Evolutionary conservation across 1,140 invertebrate genomes (phyloP), one percentile per base, ranked within the genome.

Genomic region (Vanessa tameamea): DNA sequence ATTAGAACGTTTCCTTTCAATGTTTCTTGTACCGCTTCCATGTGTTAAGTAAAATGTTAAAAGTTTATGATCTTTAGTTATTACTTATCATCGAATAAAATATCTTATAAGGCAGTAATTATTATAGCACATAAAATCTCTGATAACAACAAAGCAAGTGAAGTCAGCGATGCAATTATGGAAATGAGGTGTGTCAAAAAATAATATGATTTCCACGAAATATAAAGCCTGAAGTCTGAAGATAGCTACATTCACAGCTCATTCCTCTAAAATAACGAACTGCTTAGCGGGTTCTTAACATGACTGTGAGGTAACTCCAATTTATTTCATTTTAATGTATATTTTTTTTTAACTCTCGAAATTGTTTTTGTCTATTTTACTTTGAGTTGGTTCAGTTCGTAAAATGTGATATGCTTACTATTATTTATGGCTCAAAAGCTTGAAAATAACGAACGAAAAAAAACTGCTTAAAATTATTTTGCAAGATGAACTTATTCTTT

Each of bases 1-100:
- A 61, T 61, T 61, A 61, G 57, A 61, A 61, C 57, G 57, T 61
- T 31, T 61, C 57, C 31, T 61, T 61, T 57, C 12, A 57, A 31
- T 61, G 57, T 3, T 61, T 37, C 31, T 61, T 61, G 57, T 61
- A 37, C 15, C 26, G 7, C 8, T 15, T 61, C 23, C 20, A 23
- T 57, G 23, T 26, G 20, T 26, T 8, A 57, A 57, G 20, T 55
- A 20, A 7, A 23, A 57, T 57, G 13, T 57, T 23, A 26, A 26
- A 57, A 11, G 20, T 12, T 3, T 57, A 16, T 50, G 13, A 15
- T 14, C 12, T 43, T 5, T 43, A 43, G 37, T 43, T 43, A 9
- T 43, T 43, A 43, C 9, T 43, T 43, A 43, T 43, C 9, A 43
- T 43, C 37, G 0, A 8, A 43, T 43, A 43, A 43, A 43, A 43